phyloP scores from a whole-genome alignment of 1,140 invertebrate species.

The Nephila pilipes region DNA sequence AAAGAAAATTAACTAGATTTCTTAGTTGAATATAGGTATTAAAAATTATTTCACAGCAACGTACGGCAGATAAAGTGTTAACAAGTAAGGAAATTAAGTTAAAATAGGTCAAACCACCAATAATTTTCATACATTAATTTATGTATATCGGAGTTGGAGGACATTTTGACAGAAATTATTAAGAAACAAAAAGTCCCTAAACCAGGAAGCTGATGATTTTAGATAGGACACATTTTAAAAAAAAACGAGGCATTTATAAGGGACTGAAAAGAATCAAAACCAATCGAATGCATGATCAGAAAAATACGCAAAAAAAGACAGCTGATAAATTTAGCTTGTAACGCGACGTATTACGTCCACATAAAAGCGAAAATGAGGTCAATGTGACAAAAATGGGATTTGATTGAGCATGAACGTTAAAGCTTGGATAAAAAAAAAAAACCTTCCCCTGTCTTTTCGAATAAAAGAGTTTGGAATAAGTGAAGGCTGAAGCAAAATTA shows the following conservation, averaged over 20 bases:
- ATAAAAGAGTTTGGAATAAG: neutral
- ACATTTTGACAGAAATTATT: too few relatives aligned
- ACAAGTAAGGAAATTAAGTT: neutral
- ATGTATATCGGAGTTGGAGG: neutral
- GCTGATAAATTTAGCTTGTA: neutral
- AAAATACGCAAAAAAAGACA: neutral
- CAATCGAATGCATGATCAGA: neutral
- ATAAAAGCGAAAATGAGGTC: constrained; percentile 39
- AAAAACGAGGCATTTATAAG: neutral
- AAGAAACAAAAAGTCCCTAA: too few relatives aligned
- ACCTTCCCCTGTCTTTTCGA: neutral
- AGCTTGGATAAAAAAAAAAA: neutral
- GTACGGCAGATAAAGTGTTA: neutral
- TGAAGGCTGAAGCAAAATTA: constrained; percentile 26
- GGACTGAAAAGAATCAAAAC: neutral
- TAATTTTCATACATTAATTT: neutral
- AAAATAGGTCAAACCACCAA: neutral
- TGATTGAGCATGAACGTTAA: constrained; percentile 21
- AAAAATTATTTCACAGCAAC: neutral
- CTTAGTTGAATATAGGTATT: too few relatives aligned
- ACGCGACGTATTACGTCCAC: neutral
- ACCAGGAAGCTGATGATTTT: neutral
- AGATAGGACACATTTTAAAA: neutral
- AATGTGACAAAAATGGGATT: neutral
- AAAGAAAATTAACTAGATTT: too few relatives aligned